Evolutionary conservation across 2,797 vertebrate species (phyloP).

Genomic region (Pangasius larnaudii): DNA sequence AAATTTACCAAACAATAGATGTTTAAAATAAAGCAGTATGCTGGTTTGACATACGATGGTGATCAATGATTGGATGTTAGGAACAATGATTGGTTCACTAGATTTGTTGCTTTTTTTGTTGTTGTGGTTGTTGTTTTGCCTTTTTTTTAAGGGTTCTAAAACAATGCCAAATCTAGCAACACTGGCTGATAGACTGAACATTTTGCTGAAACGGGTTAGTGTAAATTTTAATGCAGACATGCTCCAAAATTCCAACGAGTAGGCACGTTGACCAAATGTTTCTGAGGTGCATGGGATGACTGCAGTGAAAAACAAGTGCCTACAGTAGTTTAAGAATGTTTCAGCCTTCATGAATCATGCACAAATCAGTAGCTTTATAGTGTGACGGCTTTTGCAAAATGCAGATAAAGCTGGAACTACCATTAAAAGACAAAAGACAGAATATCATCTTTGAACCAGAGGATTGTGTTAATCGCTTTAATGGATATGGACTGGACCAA

Average conservation of each 20-base stretch:
- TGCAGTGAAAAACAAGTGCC: neutral
- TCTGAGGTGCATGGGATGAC: neutral
- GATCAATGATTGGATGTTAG: too few relatives aligned
- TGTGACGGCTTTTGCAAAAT: neutral
- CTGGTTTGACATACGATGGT: too few relatives aligned
- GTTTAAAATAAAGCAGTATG: too few relatives aligned
- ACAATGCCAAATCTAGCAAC: neutral
- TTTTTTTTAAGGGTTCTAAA: neutral
- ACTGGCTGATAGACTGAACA: neutral
- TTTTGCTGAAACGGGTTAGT: neutral
- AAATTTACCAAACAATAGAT: too few relatives aligned
- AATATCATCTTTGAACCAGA: neutral
- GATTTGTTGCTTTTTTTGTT: neutral
- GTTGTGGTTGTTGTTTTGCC: too few relatives aligned
- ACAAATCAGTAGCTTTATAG: neutral
- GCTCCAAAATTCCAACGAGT: neutral
- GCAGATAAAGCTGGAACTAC: neutral
- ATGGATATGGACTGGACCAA: neutral
- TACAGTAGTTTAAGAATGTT: neutral
- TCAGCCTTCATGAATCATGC: neutral
- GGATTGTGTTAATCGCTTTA: neutral
- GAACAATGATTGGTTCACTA: neutral
- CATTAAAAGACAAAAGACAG: neutral
- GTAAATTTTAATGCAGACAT: neutral
- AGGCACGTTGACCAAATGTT: neutral